These are phyloP conservation scores for Nerophis ophidion DNA, from an alignment of 2,113 vertebrate species.

Conservation along the genomic window DNA sequence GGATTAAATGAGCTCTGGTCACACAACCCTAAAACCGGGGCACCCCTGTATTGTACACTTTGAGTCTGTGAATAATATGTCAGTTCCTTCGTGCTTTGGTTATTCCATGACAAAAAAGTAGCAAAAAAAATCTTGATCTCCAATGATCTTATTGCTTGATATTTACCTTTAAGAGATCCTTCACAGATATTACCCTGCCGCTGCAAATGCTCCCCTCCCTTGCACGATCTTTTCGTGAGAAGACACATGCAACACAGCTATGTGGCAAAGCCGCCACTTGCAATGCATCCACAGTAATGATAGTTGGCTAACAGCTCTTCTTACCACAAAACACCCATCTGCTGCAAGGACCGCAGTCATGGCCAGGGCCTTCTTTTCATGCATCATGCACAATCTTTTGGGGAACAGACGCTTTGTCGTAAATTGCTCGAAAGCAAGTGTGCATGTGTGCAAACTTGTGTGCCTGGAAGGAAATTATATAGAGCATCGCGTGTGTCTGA, in stretches of 20 bases:
- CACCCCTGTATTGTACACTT: too few relatives aligned
- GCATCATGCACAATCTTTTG: constrained; percentile 1
- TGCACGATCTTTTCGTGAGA: constrained; percentile 61
- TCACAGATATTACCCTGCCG: constrained; percentile 39
- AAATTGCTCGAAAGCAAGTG: neutral
- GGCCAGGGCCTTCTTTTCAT: constrained; percentile 8
- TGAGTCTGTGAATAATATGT: neutral
- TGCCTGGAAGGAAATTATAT: constrained; percentile 40
- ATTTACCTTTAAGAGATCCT: constrained; percentile 45
- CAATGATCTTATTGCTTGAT: constrained; percentile 36
- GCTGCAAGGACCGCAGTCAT: constrained; percentile 6
- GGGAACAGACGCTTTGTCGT: neutral
- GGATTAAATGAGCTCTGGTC: too few relatives aligned
- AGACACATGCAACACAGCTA: constrained; percentile 49
- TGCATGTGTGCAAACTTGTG: constrained; percentile 31
- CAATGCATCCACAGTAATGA: constrained; percentile 56
- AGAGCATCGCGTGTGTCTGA: constrained; percentile 50
- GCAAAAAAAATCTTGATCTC: constrained; percentile 22
- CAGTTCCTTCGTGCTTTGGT: constrained; percentile 5
- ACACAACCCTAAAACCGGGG: too few relatives aligned
- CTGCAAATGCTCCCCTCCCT: constrained; percentile 42
- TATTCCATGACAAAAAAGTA: neutral
- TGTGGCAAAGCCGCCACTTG: constrained; percentile 57
- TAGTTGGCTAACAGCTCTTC: constrained; percentile 57
- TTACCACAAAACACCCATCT: constrained; percentile 45